Percentiles rank a stretch among this genome's conserved stretches.
Conservation (phyloP, 2,888 invertebrate genomes). For the Xestoiulus laeticollis region DNA sequence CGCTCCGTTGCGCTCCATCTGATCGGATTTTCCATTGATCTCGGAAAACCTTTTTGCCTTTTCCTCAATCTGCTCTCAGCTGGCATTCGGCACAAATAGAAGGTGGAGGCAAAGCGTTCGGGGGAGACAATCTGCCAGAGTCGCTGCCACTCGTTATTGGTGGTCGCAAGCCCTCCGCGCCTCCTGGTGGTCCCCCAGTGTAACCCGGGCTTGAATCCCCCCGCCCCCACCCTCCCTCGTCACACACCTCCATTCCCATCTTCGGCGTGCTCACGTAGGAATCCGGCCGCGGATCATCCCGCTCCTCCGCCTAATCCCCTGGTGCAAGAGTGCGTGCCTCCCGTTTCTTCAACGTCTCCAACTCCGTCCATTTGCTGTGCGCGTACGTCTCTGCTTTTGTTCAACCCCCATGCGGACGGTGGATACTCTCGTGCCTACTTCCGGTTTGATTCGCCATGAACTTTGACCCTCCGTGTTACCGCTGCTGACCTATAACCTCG, state of each 20-base stretch:
- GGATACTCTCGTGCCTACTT: not conserved
- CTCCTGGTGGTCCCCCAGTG: not conserved
- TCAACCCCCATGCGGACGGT: not conserved
- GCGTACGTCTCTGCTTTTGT: too few species aligned
- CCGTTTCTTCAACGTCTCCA: not conserved
- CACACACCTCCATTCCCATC: not conserved
- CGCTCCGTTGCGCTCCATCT: not conserved
- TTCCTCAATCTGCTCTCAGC: slow-evolving; percentile 14
- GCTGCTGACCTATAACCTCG: not conserved
- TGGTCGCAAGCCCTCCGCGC: not conserved
- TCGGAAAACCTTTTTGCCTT: not conserved
- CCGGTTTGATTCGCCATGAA: not conserved
- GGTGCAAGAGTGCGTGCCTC: not conserved
- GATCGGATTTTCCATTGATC: slow-evolving; percentile 19
- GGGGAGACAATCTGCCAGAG: not conserved
- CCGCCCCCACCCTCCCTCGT: not conserved
- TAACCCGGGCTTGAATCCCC: not conserved
- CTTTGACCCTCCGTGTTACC: not conserved
- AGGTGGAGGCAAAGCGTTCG: not conserved
- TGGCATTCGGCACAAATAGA: not conserved
- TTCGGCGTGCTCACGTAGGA: not conserved
- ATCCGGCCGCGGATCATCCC: slow-evolving; percentile 20
- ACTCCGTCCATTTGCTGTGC: not conserved
- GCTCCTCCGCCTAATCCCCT: not conserved
- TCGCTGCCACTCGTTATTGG: not conserved